Evolutionary conservation across 1,140 invertebrate genomes (phyloP).

Genomic region (Propsilocerus akamusi): DNA sequence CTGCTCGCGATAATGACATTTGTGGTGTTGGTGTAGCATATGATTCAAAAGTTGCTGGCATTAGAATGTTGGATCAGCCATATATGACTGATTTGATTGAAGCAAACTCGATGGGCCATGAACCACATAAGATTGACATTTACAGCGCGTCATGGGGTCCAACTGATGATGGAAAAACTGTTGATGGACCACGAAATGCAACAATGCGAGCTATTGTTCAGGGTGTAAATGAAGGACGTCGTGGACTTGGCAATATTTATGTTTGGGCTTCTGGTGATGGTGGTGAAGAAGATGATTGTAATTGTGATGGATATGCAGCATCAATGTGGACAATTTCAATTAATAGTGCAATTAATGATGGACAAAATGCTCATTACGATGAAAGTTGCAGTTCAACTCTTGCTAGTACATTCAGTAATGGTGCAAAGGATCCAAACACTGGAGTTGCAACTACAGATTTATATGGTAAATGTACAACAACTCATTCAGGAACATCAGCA

Average conservation of each 20-base stretch:
- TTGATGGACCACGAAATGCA: slow-evolving; percentile 93
- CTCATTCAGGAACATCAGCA: slow-evolving; percentile 97
- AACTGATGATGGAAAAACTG: slow-evolving; percentile 95
- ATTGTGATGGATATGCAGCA: slow-evolving; percentile 97
- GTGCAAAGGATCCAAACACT: slow-evolving; percentile 94
- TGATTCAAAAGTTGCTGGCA: slow-evolving; percentile 92
- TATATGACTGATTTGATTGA: slow-evolving; percentile 99
- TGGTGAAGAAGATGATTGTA: slow-evolving; percentile 97
- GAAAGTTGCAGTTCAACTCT: slow-evolving; percentile 96
- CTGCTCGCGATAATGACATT: slow-evolving; percentile 86
- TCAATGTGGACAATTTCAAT: slow-evolving; percentile 99
- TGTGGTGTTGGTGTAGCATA: slow-evolving; percentile 99
- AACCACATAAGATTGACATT: slow-evolving; percentile 95
- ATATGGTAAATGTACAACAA: slow-evolving; percentile 98
- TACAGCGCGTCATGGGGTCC: slow-evolving; percentile 99
- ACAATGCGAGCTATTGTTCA: slow-evolving; percentile 97
- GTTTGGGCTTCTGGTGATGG: slow-evolving; percentile 99
- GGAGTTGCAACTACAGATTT: slow-evolving; percentile 98
- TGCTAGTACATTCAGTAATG: slow-evolving; percentile 97
- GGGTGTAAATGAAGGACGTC: slow-evolving; percentile 87
- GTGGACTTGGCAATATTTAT: slow-evolving; percentile 94
- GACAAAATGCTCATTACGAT: slow-evolving; percentile 98
- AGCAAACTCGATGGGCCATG: slow-evolving; percentile 97
- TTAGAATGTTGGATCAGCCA: slow-evolving; percentile 97
- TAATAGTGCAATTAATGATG: slow-evolving; percentile 97